These are phyloP conservation scores for Piscicola geometra DNA, from an alignment of 2,888 invertebrate species.

Conservation along the genomic window DNA sequence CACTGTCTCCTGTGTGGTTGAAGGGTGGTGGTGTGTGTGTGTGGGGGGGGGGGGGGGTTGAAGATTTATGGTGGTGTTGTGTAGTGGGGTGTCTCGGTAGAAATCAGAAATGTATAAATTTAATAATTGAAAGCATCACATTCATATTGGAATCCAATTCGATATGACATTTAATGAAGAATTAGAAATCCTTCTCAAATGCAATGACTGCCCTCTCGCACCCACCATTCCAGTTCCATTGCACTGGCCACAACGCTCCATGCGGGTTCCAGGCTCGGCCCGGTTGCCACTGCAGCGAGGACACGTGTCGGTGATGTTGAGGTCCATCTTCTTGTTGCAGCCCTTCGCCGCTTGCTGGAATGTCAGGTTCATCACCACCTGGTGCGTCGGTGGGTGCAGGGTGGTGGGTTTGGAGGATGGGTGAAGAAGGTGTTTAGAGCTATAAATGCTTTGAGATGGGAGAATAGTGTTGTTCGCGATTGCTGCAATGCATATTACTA, in stretches of 20 bases:
- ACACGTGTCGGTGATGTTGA: conserved; percentile 89
- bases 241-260: conserved; percentile 82
- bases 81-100: too few relatives aligned
- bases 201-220: not conserved
- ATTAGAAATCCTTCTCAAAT: not conserved
- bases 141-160: too few relatives aligned
- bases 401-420: too few relatives aligned
- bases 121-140: not conserved
- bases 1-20: conserved; percentile 55
- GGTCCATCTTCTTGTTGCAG: conserved; percentile 80
- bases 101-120: too few relatives aligned
- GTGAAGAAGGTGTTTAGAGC: too few relatives aligned
- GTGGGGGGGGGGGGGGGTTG: too few relatives aligned
- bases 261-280: conserved; percentile 85
- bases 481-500: too few relatives aligned
- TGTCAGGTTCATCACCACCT: conserved; percentile 79
- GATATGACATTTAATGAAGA: not conserved
- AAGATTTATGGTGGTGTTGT: too few relatives aligned
- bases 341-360: conserved; percentile 93
- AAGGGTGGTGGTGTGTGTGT: not conserved
- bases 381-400: conserved; percentile 27
- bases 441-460: too few relatives aligned
- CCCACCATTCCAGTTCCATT: conserved; percentile 84
- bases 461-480: too few relatives aligned
- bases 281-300: conserved; percentile 78